These are phyloP conservation scores for Chelonus formosanus DNA, from an alignment of 2,888 invertebrate species.

Conservation along the genomic window DNA sequence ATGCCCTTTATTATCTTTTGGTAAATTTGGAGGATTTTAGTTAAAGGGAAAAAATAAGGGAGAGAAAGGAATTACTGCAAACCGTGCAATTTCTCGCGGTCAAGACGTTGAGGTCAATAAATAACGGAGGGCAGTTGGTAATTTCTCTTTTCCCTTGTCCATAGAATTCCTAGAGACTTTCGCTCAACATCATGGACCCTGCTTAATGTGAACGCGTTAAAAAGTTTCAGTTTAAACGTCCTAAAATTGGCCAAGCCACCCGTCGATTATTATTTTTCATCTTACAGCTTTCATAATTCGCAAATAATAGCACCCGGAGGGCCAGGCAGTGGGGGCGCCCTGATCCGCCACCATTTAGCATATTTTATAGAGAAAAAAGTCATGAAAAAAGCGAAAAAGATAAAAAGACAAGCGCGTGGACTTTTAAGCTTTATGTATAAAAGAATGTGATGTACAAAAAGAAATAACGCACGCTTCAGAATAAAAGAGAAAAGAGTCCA, in stretches of 20 bases:
- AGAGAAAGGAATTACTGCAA: constrained; percentile 31
- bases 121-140: constrained; percentile 38
- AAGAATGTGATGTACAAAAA: constrained; percentile 6
- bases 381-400: constrained; percentile 28
- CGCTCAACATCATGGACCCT: not conserved
- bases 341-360: constrained; percentile 56
- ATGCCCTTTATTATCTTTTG: constrained; percentile 8
- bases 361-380: constrained; percentile 57
- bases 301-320: constrained; percentile 59
- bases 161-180: constrained; percentile 21
- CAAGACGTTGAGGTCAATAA: constrained; percentile 42
- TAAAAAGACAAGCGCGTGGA: constrained; percentile 28
- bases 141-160: not conserved
- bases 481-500: constrained; percentile 24
- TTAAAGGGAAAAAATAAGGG: constrained; percentile 20
- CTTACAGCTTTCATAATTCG: constrained; percentile 63
- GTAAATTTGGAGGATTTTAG: constrained; percentile 35
- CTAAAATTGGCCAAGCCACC: constrained; percentile 32
- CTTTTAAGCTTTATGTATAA: no score
- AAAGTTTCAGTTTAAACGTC: not conserved
- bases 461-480: constrained; percentile 1
- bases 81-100: constrained; percentile 33
- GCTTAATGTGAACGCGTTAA: constrained; percentile 3
- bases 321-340: constrained; percentile 35
- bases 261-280: constrained; percentile 55